Conservation (phyloP, 2,888 invertebrate genomes). For the Calameuta pallipes region DNA sequence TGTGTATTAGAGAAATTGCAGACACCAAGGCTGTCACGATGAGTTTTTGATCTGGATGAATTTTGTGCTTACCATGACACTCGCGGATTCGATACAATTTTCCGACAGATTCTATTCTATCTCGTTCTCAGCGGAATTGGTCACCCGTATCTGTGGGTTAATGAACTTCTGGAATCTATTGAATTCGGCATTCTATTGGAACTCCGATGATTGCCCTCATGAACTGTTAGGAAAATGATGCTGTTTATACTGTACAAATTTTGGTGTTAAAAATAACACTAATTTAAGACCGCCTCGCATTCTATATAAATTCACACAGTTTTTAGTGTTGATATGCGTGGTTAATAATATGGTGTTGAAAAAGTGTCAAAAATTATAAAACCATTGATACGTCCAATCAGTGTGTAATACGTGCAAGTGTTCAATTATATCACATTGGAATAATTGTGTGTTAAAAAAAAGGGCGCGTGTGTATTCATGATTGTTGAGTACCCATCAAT, state of each 20-base stretch:
- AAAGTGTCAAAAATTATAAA: too few species aligned
- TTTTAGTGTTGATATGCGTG: too few species aligned
- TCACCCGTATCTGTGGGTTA: neutral
- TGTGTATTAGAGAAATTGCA: neutral
- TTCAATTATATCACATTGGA: too few species aligned
- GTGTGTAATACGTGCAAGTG: too few species aligned
- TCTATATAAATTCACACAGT: too few species aligned
- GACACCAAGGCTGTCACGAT: neutral
- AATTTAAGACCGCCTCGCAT: too few species aligned
- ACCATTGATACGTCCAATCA: too few species aligned
- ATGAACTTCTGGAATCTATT: neutral
- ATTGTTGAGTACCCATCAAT: too few species aligned
- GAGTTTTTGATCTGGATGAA: neutral
- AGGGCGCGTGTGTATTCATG: too few species aligned
- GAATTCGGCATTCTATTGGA: neutral
- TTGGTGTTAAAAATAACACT: too few species aligned
- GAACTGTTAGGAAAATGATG: neutral
- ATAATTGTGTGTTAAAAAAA: too few species aligned
- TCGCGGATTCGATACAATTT: neutral
- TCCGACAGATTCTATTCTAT: neutral
- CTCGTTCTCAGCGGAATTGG: neutral
- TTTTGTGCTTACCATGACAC: neutral
- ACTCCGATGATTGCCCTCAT: neutral
- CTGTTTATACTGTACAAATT: neutral
- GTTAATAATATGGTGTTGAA: too few species aligned